Evolutionary conservation across 1,140 invertebrate genomes (phyloP).

Genomic region (Heterodera carotae): DNA sequence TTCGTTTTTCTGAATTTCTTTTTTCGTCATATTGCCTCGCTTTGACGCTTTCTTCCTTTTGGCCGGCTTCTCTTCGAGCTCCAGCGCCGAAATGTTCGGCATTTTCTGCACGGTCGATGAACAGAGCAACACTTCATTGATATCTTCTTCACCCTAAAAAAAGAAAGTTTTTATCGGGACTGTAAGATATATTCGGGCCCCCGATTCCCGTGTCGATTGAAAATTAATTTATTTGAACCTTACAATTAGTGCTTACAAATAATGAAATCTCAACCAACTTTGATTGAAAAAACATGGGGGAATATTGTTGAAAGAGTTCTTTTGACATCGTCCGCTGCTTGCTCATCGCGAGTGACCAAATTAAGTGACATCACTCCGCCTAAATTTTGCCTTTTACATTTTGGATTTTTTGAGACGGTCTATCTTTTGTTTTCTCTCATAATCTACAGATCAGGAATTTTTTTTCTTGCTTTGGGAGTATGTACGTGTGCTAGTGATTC

Average conservation of each 20-base stretch:
- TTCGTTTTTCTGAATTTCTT: not conserved
- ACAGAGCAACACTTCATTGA: slow-evolving; percentile 54
- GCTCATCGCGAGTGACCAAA: slow-evolving; percentile 53
- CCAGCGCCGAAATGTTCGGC: too few relatives aligned
- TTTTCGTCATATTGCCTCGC: not conserved
- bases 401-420: too few relatives aligned
- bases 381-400: not conserved
- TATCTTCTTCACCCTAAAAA: slow-evolving; percentile 36
- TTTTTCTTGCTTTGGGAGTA: too few relatives aligned
- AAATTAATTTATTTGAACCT: too few relatives aligned
- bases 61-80: not conserved
- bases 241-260: not conserved
- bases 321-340: slow-evolving; percentile 37
- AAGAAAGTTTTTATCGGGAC: too few relatives aligned
- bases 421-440: too few relatives aligned
- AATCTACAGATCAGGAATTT: too few relatives aligned
- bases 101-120: not conserved
- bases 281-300: slow-evolving; percentile 35
- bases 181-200: too few relatives aligned
- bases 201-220: too few relatives aligned
- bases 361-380: slow-evolving; percentile 52
- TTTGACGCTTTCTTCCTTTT: slow-evolving; percentile 13
- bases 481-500: too few relatives aligned
- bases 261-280: not conserved
- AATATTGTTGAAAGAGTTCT: slow-evolving; percentile 35